Evolutionary conservation across 2,797 vertebrate genomes (phyloP), one percentile per base, ranked within the genome.

Genomic region (Cercopithecus petaurista): DNA sequence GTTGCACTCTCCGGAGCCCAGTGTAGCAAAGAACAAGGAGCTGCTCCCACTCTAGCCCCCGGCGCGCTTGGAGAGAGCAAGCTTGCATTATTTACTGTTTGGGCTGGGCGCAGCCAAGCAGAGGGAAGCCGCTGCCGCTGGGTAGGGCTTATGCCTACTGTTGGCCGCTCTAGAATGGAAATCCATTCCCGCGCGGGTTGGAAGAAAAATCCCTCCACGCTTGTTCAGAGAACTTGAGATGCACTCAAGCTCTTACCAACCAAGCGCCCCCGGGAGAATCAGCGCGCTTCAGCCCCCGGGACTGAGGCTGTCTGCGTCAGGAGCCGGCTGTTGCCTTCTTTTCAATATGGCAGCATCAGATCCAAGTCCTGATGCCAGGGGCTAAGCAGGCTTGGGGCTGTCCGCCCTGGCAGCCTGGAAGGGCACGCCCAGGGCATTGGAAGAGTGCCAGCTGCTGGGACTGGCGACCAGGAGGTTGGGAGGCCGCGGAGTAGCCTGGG

Each of bases 291-390:
- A 72, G 76, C 83, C 77, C 30, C 22, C 6, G 67, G 50, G 96
- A 84, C 87, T 41, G 39, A 22, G 77, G 28, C 11, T 5, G 52
- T 57, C 46, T 96, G 97, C 94, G 92, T 94, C 88, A 95, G 93
- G 90, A 93, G 77, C 75, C 46, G 43, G 93, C 90, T 76, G 75
- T 41, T 96, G 90, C 59, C 72, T 86, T 77, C 88, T 79, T 86
- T 96, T 94, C 96, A 97, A 98, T 95, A 98, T 98, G 98, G 98
- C 98, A 98, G 97, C 96, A 52, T 28, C 95, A 79, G 83, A 77
- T 84, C 77, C 67, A 52, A 80, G 92, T 90, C 79, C 91, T 75
- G 91, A 79, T 67, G 46, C 72, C 12, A 87, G 73, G 87, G 80
- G 52, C 81, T 76, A 52, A 72, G 52, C 36, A 11, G 52, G 86